Percentiles rank a stretch among this genome's conserved stretches.
phyloP scores from a whole-genome alignment of 2,797 vertebrate genomes.

The Betta splendens region DNA sequence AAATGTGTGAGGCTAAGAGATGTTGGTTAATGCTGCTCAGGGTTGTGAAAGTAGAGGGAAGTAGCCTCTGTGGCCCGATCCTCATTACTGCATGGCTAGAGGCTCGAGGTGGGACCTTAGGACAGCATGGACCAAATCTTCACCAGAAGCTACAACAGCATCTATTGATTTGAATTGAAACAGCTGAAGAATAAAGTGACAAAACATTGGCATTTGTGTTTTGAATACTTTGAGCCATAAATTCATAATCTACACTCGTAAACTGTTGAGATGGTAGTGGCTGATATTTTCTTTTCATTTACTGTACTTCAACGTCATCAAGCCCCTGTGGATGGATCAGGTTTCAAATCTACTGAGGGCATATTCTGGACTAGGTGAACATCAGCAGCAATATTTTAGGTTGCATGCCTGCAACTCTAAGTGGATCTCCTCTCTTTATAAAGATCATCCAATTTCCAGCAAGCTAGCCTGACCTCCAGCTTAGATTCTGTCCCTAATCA shows the following conservation, averaged over 20 bases:
- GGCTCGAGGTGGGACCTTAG: too few species aligned
- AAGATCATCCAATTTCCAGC: conserved; percentile 64
- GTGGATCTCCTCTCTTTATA: conserved; percentile 55
- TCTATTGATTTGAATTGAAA: too few species aligned
- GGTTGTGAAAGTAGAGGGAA: background rate
- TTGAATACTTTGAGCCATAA: too few species aligned
- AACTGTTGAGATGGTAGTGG: too few species aligned
- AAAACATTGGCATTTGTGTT: too few species aligned
- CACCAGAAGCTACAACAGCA: too few species aligned
- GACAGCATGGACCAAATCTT: too few species aligned
- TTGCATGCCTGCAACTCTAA: conserved; percentile 45
- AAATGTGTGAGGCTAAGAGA: background rate
- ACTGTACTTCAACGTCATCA: background rate
- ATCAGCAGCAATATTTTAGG: conserved; percentile 14
- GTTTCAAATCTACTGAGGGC: background rate
- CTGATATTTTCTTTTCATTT: background rate
- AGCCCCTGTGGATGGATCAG: background rate
- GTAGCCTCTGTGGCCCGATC: background rate
- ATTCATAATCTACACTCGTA: too few species aligned
- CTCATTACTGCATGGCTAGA: background rate
- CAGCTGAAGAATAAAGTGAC: too few species aligned
- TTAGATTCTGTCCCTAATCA: conserved; percentile 69
- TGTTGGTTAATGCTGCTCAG: background rate
- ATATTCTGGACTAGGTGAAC: conserved; percentile 26
- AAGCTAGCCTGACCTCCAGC: conserved; percentile 61